Percentiles rank a stretch among this genome's conserved stretches.
Evolutionary conservation across 2,113 vertebrate species (phyloP).

Genomic region (Telmatochromis sp.): DNA sequence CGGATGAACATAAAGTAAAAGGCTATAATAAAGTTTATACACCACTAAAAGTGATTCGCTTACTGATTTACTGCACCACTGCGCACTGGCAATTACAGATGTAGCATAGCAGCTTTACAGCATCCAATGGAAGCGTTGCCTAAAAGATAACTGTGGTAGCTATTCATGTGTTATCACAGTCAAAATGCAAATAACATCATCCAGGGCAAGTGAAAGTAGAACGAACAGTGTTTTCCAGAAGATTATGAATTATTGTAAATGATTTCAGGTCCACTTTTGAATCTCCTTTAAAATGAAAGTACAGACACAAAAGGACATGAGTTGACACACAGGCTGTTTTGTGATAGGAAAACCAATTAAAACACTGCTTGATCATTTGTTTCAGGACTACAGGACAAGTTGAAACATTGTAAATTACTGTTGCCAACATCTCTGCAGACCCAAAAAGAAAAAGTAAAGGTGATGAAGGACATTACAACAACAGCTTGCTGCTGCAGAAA

Average conservation of each 20-base stretch:
- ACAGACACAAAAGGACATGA: background rate
- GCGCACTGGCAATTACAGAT: background rate
- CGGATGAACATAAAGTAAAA: background rate
- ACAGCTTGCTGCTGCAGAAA: background rate
- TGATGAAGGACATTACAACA: background rate
- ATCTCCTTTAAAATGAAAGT: slow-evolving; percentile 9
- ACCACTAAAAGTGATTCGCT: background rate
- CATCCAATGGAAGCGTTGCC: background rate
- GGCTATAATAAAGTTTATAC: background rate
- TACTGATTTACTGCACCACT: background rate
- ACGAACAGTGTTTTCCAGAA: background rate
- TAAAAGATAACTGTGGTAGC: background rate
- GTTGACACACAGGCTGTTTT: background rate
- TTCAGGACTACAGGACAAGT: background rate
- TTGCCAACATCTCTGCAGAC: background rate
- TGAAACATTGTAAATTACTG: background rate
- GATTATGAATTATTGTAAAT: background rate
- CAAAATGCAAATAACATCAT: background rate
- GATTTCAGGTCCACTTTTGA: background rate
- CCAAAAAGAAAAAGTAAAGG: background rate
- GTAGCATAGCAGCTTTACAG: background rate
- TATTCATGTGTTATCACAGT: background rate
- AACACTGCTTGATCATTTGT: background rate
- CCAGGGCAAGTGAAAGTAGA: background rate
- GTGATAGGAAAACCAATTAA: background rate